These are phyloP conservation scores for Atrina japonica DNA, from an alignment of 2,888 invertebrate species.

Conservation along the genomic window DNA sequence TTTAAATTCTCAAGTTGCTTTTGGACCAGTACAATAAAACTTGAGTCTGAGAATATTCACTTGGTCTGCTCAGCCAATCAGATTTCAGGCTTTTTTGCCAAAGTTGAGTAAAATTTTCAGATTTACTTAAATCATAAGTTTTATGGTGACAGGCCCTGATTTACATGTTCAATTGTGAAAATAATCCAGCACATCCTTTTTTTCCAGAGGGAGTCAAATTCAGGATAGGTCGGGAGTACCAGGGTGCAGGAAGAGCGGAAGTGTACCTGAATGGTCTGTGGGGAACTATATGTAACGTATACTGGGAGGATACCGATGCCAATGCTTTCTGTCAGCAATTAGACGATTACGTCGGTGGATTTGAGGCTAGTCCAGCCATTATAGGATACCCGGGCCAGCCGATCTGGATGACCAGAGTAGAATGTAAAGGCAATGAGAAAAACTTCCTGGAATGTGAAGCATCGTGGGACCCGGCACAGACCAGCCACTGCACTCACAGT, in stretches of 20 bases:
- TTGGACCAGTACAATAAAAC: too few species aligned
- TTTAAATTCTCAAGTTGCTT: too few species aligned
- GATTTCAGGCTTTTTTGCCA: too few species aligned
- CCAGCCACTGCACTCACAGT: slow-evolving; percentile 50
- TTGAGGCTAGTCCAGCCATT: slow-evolving; percentile 43
- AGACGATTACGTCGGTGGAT: slow-evolving; percentile 57
- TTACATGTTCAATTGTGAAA: too few species aligned
- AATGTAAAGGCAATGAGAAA: slow-evolving; percentile 86
- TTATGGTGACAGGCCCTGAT: too few species aligned
- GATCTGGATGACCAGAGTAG: slow-evolving; percentile 86
- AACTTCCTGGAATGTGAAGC: slow-evolving; percentile 84
- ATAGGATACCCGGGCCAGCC: slow-evolving; percentile 41
- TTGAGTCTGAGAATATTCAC: too few species aligned
- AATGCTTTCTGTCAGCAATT: slow-evolving; percentile 64
- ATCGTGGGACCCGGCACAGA: slow-evolving; percentile 54
- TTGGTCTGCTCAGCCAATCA: too few species aligned
- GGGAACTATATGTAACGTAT: slow-evolving; percentile 59
- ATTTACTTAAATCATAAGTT: too few species aligned
- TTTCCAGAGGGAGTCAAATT: slow-evolving; percentile 61
- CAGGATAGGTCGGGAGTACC: slow-evolving; percentile 53
- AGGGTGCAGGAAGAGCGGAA: slow-evolving; percentile 64
- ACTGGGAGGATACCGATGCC: slow-evolving; percentile 59
- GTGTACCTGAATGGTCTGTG: slow-evolving; percentile 63
- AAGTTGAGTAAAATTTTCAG: too few species aligned
- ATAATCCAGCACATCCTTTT: too few species aligned